A percentile compares a stretch with the other conserved stretches of the same genome.
Conservation (phyloP, 2,888 invertebrate species). For the Trypoxylon attenuatum region DNA sequence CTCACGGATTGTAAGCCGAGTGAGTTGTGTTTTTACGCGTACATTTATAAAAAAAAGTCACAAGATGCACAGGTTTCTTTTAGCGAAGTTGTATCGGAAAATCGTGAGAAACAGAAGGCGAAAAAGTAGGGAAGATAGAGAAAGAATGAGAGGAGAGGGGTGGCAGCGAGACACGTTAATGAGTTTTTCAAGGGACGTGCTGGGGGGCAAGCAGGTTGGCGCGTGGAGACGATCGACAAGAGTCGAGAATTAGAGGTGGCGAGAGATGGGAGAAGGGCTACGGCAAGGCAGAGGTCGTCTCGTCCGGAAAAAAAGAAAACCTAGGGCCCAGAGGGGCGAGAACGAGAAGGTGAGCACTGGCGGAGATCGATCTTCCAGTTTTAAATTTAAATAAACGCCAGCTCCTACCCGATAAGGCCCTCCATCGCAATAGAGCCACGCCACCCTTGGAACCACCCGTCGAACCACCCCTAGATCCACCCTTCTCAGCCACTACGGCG, state of each 20-base stretch:
- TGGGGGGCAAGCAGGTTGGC: no score
- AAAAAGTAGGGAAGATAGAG: background rate
- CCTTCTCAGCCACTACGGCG: constrained; percentile 2
- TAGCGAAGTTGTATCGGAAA: no score
- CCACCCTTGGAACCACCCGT: no score
- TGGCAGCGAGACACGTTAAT: constrained; percentile 70
- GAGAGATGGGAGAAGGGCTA: constrained; percentile 28
- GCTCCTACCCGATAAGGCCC: constrained; percentile 62
- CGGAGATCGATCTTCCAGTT: constrained; percentile 66
- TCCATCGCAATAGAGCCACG: constrained; percentile 40
- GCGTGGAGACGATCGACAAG: constrained; percentile 66
- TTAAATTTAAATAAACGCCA: constrained; percentile 73
- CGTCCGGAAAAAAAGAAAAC: constrained; percentile 9
- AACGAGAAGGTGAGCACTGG: constrained; percentile 9
- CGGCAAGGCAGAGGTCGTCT: constrained; percentile 13
- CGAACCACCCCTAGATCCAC: no score
- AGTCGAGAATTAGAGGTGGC: constrained; percentile 64
- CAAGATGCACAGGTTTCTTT: no score
- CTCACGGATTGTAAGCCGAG: no score
- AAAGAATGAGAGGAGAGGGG: constrained; percentile 16
- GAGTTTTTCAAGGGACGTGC: constrained; percentile 72
- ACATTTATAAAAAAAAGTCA: no score
- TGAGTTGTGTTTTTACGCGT: no score
- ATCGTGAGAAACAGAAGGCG: no score
- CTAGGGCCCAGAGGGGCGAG: background rate